Base-by-base conservation (phyloP, 2,113 vertebrate genomes). In the Morone saxatilis region DNA sequence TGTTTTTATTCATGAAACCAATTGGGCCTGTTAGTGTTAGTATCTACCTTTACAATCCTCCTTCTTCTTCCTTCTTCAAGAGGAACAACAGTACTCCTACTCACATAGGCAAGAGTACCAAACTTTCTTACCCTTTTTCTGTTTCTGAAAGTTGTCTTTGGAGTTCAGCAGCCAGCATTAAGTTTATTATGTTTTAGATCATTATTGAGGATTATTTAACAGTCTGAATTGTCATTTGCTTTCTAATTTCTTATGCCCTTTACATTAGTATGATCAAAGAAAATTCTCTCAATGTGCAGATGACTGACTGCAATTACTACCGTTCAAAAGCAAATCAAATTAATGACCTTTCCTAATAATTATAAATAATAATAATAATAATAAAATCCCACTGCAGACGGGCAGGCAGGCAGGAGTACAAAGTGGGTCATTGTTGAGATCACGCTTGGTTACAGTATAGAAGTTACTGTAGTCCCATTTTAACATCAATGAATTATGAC, bases 321-420 rank as follows among this genome's bases (percentile, higher is more conserved):
- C 5, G 12, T 16, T 65, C n/a, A 80, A 45, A 4, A 66, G 71
- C 13, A 76, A 76, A 76, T 76, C 41, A 38, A 54, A 72, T 87
- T 25, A 67, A 54, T 71, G 53, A 45, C 54, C 5, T 57, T 76
- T 72, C 19, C 40, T 22, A 16, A 38, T 11, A 76, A 66, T 66
- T 25, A 25, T 25, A 25, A 25, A 25, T 25, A 25, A 25, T 25
- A 1, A 25, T 25, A 25, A 25, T 20, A 16, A 38, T 11, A 76
- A 66, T 66, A 9, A 22, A 70, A 8, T 51, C 60, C 16, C n/a
- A 53, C 14, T 20, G 38, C 38, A 41, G 19, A 14, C 22, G 48
- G 66, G 70, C 59, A 36, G 25, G 17, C 19, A 51, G 48, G n/a
- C 19, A 50, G 56, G 7, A 70, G 36, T 16, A 76, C 53, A 67